Conservation (phyloP, 2,113 vertebrate species). For the Phalacrocorax pelagicus region DNA sequence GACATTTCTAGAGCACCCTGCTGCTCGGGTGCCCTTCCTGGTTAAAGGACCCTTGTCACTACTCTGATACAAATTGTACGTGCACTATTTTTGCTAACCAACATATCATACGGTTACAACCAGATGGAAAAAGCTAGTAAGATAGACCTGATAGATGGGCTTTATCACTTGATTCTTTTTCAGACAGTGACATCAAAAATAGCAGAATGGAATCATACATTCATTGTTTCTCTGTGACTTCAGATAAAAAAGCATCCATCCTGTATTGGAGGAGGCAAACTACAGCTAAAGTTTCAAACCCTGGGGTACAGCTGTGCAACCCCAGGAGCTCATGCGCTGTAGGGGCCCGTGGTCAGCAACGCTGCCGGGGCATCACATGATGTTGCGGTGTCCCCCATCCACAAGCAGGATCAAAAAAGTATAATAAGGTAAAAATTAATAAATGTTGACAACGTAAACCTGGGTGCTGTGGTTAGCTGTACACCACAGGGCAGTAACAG, state of each 20-base stretch:
- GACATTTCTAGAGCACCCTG: neutral
- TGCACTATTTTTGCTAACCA: neutral
- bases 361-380: neutral
- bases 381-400: accelerated
- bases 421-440: neutral
- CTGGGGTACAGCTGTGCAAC: too few species aligned
- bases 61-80: neutral
- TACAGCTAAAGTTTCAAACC: neutral
- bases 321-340: accelerated
- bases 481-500: neutral
- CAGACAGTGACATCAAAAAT: neutral
- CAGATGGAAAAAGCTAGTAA: neutral
- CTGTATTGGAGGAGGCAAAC: neutral
- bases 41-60: neutral
- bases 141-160: neutral
- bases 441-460: neutral
- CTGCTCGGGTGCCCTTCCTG: neutral
- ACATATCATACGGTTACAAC: neutral
- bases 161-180: neutral
- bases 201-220: neutral
- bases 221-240: neutral
- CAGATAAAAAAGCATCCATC: neutral
- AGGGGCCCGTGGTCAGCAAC: neutral
- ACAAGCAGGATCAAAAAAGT: neutral
- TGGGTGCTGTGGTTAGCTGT: neutral